These are phyloP conservation scores for Hesperophylax magnus DNA, from an alignment of 1,140 invertebrate genomes.

Conservation along the genomic window DNA sequence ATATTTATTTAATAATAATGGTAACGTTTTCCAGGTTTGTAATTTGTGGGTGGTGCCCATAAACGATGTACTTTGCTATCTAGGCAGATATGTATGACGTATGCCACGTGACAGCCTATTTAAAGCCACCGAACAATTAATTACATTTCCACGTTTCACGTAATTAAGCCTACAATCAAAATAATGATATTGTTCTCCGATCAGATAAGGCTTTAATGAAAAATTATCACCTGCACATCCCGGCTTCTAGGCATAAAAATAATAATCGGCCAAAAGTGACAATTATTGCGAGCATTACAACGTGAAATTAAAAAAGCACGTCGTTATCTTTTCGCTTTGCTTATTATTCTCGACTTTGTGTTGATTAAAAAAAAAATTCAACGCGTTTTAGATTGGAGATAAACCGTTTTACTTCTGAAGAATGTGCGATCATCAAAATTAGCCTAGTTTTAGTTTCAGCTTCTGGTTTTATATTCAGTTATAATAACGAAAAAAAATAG, in stretches of 20 bases:
- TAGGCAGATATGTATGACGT: not conserved
- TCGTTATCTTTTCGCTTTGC: slow-evolving; percentile 39
- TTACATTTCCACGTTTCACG: slow-evolving; percentile 47
- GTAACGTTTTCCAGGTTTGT: too few relatives aligned
- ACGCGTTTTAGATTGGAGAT: not conserved
- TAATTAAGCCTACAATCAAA: slow-evolving; percentile 47
- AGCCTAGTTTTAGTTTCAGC: too few relatives aligned
- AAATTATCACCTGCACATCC: slow-evolving; percentile 43
- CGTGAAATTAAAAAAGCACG: slow-evolving; percentile 46
- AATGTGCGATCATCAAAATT: not conserved
- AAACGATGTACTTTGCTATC: too few relatives aligned
- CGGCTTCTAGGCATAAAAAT: slow-evolving; percentile 8
- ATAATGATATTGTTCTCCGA: slow-evolving; percentile 44
- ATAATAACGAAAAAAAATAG: too few relatives aligned
- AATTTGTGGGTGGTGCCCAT: too few relatives aligned
- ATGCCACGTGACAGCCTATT: slow-evolving; percentile 31
- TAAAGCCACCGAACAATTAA: slow-evolving; percentile 27
- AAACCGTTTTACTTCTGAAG: not conserved
- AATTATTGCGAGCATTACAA: slow-evolving; percentile 44
- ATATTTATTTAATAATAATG: too few relatives aligned
- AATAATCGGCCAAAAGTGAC: slow-evolving; percentile 42
- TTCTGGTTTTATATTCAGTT: too few relatives aligned
- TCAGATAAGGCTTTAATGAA: slow-evolving; percentile 46
- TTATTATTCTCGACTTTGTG: slow-evolving; percentile 36
- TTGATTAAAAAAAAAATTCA: slow-evolving; percentile 36